Conservation (phyloP, 1,140 invertebrate genomes). For the Coptotermes formosanus region DNA sequence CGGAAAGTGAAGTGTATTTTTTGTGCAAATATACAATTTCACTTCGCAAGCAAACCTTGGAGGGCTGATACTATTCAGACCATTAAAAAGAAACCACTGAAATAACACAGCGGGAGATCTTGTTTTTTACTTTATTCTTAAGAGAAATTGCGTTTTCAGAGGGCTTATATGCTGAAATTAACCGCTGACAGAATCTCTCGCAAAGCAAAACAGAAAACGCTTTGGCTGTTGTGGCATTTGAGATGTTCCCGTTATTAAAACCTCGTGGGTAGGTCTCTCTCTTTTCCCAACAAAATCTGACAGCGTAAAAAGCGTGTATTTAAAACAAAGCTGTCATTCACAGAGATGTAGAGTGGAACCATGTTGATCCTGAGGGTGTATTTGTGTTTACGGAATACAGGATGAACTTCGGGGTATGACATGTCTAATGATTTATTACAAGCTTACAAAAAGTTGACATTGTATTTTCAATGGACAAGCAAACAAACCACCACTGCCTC, state of each 20-base stretch:
- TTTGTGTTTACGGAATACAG: neutral
- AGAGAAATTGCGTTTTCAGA: conserved; percentile 11
- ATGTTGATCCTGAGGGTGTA: neutral
- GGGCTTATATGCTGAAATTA: neutral
- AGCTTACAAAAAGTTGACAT: neutral
- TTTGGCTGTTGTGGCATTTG: conserved; percentile 10
- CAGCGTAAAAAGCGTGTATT: conserved; percentile 3
- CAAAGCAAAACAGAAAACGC: neutral
- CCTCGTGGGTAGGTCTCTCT: neutral
- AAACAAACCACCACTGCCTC: too few relatives aligned
- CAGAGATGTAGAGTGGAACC: neutral
- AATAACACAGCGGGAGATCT: neutral
- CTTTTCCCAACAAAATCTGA: neutral
- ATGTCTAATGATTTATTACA: neutral
- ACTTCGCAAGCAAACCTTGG: neutral
- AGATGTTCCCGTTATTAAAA: conserved; percentile 1
- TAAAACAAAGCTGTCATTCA: conserved; percentile 13
- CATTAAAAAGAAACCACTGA: conserved; percentile 17
- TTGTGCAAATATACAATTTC: conserved; percentile 13
- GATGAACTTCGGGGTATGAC: neutral
- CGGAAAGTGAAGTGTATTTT: neutral
- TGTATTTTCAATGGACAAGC: too few relatives aligned
- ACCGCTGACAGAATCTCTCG: neutral
- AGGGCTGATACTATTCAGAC: neutral
- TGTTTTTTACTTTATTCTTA: conserved; percentile 12